Evolutionary conservation across 2,113 vertebrate species (phyloP).

Genomic region (Mungos mungo): DNA sequence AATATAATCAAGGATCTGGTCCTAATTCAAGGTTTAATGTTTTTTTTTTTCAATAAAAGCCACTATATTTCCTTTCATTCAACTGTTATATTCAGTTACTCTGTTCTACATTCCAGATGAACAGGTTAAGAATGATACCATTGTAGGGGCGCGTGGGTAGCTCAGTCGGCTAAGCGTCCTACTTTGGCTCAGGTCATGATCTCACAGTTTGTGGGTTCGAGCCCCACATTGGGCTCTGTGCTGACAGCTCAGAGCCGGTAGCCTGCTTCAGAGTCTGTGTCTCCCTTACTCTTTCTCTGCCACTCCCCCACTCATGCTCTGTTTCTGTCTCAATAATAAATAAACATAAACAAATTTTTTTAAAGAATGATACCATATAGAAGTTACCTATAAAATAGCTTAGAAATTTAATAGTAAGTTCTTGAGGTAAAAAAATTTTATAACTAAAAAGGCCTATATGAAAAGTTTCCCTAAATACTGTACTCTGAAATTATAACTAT

Average conservation of each 20-base stretch:
- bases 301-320: too few species aligned
- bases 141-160: not conserved
- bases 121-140: not conserved
- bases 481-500: not conserved
- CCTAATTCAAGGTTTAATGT: not conserved
- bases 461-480: not conserved
- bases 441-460: not conserved
- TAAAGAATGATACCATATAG: not conserved
- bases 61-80: not conserved
- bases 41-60: not conserved
- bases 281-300: too few species aligned
- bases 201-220: too few species aligned
- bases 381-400: not conserved
- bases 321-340: too few species aligned
- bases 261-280: too few species aligned
- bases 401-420: slow-evolving; percentile 36
- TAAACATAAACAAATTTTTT: too few species aligned
- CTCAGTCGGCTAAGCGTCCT: too few species aligned
- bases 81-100: not conserved
- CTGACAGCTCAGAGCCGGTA: too few species aligned
- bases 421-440: not conserved
- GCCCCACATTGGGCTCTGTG: too few species aligned
- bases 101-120: not conserved
- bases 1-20: not conserved
- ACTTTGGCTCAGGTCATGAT: too few species aligned